Evolutionary conservation across 2,113 vertebrate genomes (phyloP).

Genomic region (Hemibagrus wyckioides): DNA sequence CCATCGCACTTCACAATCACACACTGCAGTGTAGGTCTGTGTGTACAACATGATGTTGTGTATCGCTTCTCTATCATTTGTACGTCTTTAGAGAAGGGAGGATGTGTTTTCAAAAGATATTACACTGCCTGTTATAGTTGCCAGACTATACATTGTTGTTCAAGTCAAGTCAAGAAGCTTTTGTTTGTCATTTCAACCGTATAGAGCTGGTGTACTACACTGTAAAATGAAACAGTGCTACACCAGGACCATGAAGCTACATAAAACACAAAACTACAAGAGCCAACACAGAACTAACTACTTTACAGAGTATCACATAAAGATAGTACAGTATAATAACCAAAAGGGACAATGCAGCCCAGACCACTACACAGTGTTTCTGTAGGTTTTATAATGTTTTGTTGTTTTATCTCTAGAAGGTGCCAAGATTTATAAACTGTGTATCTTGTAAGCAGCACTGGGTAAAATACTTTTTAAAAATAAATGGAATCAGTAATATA

Average conservation of each 20-base stretch:
- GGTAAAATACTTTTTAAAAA: neutral
- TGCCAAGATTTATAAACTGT: neutral
- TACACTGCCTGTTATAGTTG: neutral
- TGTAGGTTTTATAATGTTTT: too few species aligned
- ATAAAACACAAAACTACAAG: too few species aligned
- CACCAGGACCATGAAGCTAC: too few species aligned
- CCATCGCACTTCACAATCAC: slow-evolving; percentile 38
- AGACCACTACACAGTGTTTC: too few species aligned
- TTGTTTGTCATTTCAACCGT: too few species aligned
- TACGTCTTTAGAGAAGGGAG: neutral
- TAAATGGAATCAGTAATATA: neutral
- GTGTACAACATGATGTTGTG: slow-evolving; percentile 5
- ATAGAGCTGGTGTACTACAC: too few species aligned
- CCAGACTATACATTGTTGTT: neutral
- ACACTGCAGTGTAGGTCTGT: slow-evolving; percentile 2
- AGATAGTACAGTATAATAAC: too few species aligned
- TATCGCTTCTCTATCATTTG: slow-evolving; percentile 12
- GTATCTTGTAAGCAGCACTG: neutral
- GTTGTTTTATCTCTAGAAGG: neutral
- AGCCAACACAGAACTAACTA: too few species aligned
- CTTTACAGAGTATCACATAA: too few species aligned
- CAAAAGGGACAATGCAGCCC: too few species aligned
- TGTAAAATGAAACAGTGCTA: too few species aligned
- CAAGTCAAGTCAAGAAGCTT: too few species aligned
- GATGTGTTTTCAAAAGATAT: neutral